These are phyloP conservation scores for Falcunculus frontatus DNA, from an alignment of 2,113 vertebrate genomes.

Conservation along the genomic window DNA sequence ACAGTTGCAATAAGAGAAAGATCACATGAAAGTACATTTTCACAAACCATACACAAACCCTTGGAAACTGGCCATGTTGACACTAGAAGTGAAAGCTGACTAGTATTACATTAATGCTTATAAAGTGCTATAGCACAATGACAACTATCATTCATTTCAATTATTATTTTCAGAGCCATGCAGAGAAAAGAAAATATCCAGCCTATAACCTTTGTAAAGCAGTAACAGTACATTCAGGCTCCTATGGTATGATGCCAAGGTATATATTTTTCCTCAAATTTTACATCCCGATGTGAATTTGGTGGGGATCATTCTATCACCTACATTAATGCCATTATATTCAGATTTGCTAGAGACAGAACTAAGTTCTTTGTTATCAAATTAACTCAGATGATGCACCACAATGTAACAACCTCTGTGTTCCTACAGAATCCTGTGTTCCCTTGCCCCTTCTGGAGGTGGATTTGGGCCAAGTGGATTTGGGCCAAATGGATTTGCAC, in stretches of 20 bases:
- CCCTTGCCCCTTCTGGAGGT: not conserved
- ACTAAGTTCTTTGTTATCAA: not conserved
- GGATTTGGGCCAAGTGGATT: not conserved
- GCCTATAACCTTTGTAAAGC: not conserved
- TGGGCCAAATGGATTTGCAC: not conserved
- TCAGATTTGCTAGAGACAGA: not conserved
- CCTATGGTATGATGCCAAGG: not conserved
- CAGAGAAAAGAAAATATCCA: not conserved
- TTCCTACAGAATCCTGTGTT: not conserved
- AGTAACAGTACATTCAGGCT: not conserved
- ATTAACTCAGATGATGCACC: not conserved
- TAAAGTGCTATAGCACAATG: not conserved
- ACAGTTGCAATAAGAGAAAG: not conserved
- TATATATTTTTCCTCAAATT: not conserved
- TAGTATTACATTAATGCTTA: not conserved
- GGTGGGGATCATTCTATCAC: not conserved
- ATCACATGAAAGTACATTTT: not conserved
- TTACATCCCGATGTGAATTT: not conserved
- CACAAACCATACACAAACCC: not conserved
- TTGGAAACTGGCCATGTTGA: not conserved
- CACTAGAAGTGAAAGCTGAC: not conserved
- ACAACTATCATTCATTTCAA: not conserved
- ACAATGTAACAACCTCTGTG: fast-evolving
- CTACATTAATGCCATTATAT: not conserved
- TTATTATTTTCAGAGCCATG: not conserved